Conservation (phyloP, 92 coral and sea anemone species). For the Chrysogorgia sp. region DNA sequence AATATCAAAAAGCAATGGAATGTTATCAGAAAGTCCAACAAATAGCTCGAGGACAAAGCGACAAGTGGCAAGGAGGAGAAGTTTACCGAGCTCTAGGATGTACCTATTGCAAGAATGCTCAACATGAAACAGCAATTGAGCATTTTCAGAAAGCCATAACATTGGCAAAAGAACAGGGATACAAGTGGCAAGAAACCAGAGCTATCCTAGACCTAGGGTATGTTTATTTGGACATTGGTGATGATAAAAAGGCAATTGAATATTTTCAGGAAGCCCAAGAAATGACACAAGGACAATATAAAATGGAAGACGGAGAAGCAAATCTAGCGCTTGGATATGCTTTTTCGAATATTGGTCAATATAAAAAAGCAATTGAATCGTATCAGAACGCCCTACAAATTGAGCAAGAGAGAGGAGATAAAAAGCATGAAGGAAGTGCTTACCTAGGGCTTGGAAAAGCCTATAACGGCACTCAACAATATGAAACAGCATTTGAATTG, state of each 20-base stretch:
- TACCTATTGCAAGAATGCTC: not conserved
- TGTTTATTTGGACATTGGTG: not conserved
- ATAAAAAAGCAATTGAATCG: not conserved
- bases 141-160: constrained; percentile 38
- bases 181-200: constrained; percentile 30
- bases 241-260: constrained; percentile 27
- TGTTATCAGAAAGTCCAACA: not conserved
- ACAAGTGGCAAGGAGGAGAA: not conserved
- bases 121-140: constrained; percentile 1
- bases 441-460: not conserved
- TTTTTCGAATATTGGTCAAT: not conserved
- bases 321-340: not conserved
- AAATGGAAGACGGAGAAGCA: not conserved
- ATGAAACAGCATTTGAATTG: not conserved
- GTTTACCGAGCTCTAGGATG: not conserved
- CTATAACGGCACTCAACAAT: not conserved
- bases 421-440: not conserved
- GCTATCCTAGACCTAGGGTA: constrained; percentile 31
- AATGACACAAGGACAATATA: not conserved
- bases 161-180: constrained; percentile 36
- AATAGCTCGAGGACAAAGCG: not conserved
- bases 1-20: constrained; percentile 28
- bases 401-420: not conserved
- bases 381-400: not conserved
- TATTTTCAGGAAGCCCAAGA: not conserved